These are phyloP conservation scores for Chymomyza caudatula DNA, from an alignment of 2,888 invertebrate species.

Conservation along the genomic window DNA sequence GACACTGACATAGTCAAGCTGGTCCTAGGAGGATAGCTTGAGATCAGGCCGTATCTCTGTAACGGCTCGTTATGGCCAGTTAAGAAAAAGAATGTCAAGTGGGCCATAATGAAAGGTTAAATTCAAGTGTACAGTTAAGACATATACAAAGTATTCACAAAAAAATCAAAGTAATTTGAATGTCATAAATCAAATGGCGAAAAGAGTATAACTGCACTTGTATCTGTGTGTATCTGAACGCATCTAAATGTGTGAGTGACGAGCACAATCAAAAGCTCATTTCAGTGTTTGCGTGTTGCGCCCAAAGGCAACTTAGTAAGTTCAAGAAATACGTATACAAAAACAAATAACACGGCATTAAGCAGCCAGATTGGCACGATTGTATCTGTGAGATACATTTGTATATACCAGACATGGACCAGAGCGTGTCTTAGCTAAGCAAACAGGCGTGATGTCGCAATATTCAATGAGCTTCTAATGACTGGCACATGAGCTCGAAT, in stretches of 20 bases:
- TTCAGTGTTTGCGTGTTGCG: constrained; percentile 11
- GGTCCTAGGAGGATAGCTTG: too few relatives aligned
- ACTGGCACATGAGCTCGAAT: constrained; percentile 43
- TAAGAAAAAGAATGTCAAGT: background rate
- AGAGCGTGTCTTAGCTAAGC: constrained; percentile 2
- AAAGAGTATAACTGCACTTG: constrained; percentile 32
- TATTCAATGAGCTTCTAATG: constrained; percentile 59
- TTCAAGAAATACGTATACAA: constrained; percentile 13
- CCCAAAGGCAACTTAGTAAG: constrained; percentile 6
- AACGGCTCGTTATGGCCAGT: too few relatives aligned
- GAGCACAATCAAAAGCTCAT: background rate
- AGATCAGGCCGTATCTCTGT: too few relatives aligned
- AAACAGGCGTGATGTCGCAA: constrained; percentile 53
- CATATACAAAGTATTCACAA: too few relatives aligned
- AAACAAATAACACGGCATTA: background rate
- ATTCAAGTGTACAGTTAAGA: too few relatives aligned
- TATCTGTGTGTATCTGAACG: background rate
- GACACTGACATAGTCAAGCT: too few relatives aligned
- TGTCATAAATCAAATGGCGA: constrained; percentile 54
- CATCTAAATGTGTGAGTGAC: background rate
- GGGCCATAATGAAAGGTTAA: background rate
- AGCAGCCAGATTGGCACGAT: constrained; percentile 3
- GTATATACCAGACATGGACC: background rate
- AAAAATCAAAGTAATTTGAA: constrained; percentile 21
- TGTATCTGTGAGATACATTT: constrained; percentile 37